Evolutionary conservation across 2,888 invertebrate genomes (phyloP).

Genomic region (Lycaena phlaeas): DNA sequence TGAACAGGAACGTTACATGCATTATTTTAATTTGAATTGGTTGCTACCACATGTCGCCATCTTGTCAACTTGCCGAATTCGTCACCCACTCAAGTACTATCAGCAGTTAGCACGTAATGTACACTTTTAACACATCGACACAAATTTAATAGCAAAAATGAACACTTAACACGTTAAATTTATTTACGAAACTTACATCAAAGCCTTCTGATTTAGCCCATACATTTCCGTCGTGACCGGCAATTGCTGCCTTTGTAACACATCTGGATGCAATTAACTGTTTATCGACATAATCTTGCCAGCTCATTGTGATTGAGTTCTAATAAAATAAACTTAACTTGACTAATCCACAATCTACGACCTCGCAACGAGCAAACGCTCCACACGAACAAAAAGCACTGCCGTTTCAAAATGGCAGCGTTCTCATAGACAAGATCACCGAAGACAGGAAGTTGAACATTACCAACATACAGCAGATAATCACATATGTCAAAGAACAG

Average conservation of each 20-base stretch:
- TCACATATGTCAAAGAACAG: neutral
- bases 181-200: constrained; percentile 82
- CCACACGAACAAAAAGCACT: constrained; percentile 74
- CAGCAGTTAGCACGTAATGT: constrained; percentile 1
- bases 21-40: constrained; percentile 35
- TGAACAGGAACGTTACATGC: neutral
- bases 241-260: constrained; percentile 95
- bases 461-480: constrained; percentile 29
- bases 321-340: constrained; percentile 70
- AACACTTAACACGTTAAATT: constrained; percentile 32
- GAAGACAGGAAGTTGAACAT: constrained; percentile 37
- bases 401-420: constrained; percentile 71
- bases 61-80: constrained; percentile 67
- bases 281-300: constrained; percentile 98
- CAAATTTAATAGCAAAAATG: constrained; percentile 24
- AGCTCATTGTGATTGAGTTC: constrained; percentile 86
- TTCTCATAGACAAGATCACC: constrained; percentile 39
- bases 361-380: constrained; percentile 69
- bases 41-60: constrained; percentile 70
- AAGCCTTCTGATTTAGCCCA: constrained; percentile 96
- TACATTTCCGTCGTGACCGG: constrained; percentile 95
- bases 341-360: constrained; percentile 59
- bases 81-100: constrained; percentile 37
- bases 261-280: constrained; percentile 95
- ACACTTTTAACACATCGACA: constrained; percentile 34